Conservation (phyloP, 2,888 invertebrate species). For the Uloborus plumipes region DNA sequence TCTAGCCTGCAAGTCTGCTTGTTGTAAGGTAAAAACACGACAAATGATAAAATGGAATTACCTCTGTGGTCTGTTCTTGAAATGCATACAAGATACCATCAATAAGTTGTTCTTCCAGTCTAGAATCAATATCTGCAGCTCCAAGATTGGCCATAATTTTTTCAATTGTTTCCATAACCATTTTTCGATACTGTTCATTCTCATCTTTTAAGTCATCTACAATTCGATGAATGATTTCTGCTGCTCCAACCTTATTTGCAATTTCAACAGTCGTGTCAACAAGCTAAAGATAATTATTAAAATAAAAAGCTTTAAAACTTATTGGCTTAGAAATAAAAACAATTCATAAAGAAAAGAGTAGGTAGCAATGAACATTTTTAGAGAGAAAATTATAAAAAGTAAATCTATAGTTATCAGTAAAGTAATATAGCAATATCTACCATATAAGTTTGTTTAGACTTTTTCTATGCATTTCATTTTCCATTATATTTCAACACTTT, state of each 20-base stretch:
- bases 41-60: conserved; percentile 69
- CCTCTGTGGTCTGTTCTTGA: conserved; percentile 99
- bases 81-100: conserved; percentile 99
- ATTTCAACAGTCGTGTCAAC: conserved; percentile 99
- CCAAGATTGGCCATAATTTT: conserved; percentile 98
- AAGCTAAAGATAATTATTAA: conserved; percentile 72
- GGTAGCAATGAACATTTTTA: no score
- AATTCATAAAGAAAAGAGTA: no score
- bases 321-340: no score
- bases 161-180: conserved; percentile 99
- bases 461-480: no score
- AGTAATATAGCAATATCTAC: no score
- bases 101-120: conserved; percentile 98
- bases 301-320: no score
- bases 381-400: no score
- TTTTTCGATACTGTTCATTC: conserved; percentile 99
- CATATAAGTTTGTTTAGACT: no score
- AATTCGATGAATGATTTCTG: conserved; percentile 97
- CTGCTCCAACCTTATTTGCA: conserved; percentile 99
- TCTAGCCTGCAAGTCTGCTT: no score
- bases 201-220: conserved; percentile 99
- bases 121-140: conserved; percentile 97
- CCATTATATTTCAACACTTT: no score
- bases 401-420: no score
- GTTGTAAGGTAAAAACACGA: no score